These are phyloP conservation scores for Butorides virescens DNA, from an alignment of 2,113 vertebrate genomes.

Conservation along the genomic window DNA sequence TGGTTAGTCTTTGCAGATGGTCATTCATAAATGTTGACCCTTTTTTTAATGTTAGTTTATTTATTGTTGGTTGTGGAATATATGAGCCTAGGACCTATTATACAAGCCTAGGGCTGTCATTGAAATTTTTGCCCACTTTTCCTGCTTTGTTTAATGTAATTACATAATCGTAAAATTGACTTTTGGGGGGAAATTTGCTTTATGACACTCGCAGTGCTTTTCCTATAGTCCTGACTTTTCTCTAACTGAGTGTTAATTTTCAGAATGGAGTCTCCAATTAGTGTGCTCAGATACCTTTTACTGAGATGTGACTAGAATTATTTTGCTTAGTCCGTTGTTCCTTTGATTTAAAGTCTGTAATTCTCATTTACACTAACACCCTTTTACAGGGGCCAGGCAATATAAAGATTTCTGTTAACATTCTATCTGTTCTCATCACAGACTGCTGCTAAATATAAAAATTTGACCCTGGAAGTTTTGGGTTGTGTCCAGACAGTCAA, in stretches of 20 bases:
- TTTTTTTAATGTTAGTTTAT: not conserved
- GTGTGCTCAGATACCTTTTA: not conserved
- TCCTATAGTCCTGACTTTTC: not conserved
- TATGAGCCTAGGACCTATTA: not conserved
- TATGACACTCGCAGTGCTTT: not conserved
- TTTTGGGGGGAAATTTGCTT: not conserved
- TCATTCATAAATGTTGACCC: not conserved
- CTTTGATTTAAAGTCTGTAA: not conserved
- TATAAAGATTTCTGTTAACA: not conserved
- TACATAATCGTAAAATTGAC: not conserved
- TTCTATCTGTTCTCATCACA: not conserved
- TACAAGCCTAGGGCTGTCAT: not conserved
- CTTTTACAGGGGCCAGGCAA: not conserved
- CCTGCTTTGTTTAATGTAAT: not conserved
- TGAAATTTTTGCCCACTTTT: not conserved
- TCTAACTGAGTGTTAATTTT: not conserved
- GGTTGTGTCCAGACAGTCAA: not conserved
- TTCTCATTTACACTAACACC: not conserved
- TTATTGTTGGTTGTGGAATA: not conserved
- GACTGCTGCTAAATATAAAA: not conserved
- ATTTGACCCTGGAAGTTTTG: not conserved
- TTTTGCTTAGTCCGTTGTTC: not conserved
- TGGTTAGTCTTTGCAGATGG: not conserved
- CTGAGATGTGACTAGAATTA: not conserved
- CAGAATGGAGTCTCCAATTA: not conserved